Evolutionary conservation across 2,113 vertebrate species (phyloP), one percentile per base, ranked within the genome.

Genomic region (Engystomops pustulosus): DNA sequence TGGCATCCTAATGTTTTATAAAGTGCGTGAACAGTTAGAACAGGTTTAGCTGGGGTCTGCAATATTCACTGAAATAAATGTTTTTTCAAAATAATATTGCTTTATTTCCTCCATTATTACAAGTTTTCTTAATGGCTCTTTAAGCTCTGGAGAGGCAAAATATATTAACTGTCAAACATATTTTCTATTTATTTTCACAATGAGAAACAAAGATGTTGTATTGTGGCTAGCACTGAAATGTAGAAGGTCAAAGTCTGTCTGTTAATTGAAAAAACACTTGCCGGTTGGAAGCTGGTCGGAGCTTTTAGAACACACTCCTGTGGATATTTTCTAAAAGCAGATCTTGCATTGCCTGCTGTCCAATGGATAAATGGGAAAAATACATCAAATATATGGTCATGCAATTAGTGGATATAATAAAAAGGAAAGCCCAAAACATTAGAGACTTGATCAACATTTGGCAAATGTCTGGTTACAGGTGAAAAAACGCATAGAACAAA

Each of bases 121-220:
- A 87, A 65, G 58, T 86, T 90, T 92, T 89, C 92, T 89, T 92
- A 91, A 92, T 89, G 85, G 88, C 74, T 89, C 77, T 88, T 89
- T 91, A 89, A 92, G 90, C 88, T 87, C 83, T 86, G 53, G 86
- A 87, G 89, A 87, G 89, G 83, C 86, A 86, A 93, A 91, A 92
- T 91, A 89, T 90, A 92, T 94, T 90, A 88, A 91, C 92, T 91
- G 90, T 90, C 91, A 90, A 91, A 38, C 60, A 84, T 72, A 88
- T 72, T 91, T 89, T 86, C 79, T 87, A 91, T 93, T 93, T 93
- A 89, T 86, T 91, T 90, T 91, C 86, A 88, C 90, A 89, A 89
- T 17, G 7, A 88, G 84, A 90, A 92, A 90, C 70, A 82, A 90
- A 88, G 87, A 90, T 88, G 89, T 87, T 90, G 83, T 91, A 88